Evolutionary conservation across 2,113 vertebrate genomes (phyloP).

Genomic region (Strigops habroptila): DNA sequence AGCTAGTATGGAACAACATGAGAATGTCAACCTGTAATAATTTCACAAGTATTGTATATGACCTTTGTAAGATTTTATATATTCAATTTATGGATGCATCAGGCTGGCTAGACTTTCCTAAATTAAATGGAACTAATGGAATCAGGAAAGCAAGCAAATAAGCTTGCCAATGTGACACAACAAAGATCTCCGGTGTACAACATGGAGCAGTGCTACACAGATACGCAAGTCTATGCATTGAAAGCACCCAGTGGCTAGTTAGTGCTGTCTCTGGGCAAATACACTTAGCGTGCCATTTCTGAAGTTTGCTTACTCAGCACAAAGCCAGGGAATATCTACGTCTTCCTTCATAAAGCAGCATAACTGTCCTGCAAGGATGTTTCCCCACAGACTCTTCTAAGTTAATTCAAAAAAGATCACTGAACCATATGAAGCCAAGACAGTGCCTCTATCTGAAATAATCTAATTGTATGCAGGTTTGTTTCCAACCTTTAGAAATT

Average conservation of each 20-base stretch:
- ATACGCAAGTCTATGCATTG: neutral
- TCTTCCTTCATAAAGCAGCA: neutral
- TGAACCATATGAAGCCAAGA: neutral
- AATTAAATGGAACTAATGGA: neutral
- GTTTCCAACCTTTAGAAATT: neutral
- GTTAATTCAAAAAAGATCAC: neutral
- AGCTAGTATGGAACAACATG: neutral
- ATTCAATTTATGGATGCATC: neutral
- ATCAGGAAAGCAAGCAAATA: neutral
- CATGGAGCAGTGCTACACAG: fast-evolving
- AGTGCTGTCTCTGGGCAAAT: neutral
- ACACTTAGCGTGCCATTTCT: neutral
- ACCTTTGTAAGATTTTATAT: neutral
- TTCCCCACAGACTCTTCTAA: neutral
- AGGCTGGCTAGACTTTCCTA: neutral
- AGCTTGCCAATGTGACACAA: neutral
- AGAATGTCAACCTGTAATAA: neutral
- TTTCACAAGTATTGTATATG: neutral
- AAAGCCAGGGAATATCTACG: neutral
- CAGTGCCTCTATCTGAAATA: neutral
- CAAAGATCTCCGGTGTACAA: neutral
- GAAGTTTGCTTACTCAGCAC: neutral
- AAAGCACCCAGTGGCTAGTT: neutral
- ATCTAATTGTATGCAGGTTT: neutral
- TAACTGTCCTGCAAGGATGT: neutral